Percentiles rank a stretch among this genome's conserved stretches.
Conservation (phyloP, 2,797 vertebrate genomes). For the Garrulus glandarius region DNA sequence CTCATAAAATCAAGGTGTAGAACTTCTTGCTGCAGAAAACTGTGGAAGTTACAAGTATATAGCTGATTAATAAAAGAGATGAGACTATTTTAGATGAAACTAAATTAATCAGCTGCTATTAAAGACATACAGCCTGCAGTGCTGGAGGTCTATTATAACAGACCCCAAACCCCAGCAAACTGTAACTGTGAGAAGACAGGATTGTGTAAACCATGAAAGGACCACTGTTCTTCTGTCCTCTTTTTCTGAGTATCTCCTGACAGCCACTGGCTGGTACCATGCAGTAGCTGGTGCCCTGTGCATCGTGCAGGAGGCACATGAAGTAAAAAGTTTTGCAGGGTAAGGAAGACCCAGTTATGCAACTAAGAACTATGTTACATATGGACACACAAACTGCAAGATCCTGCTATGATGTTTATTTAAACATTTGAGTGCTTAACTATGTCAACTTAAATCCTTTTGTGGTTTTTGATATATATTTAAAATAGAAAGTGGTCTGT, state of each 20-base stretch:
- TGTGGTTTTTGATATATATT: not conserved
- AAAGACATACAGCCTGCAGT: not conserved
- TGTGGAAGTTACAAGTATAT: not conserved
- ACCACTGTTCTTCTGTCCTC: rapidly evolving
- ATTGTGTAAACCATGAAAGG: not conserved
- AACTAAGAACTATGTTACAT: not conserved
- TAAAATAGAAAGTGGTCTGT: not conserved
- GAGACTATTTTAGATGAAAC: not conserved
- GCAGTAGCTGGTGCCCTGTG: not conserved
- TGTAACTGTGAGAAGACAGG: not conserved
- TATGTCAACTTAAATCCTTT: not conserved
- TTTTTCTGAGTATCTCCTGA: not conserved
- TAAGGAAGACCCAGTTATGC: rapidly evolving
- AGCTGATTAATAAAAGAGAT: not conserved
- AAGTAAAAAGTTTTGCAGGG: not conserved
- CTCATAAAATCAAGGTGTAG: not conserved
- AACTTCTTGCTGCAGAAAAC: not conserved
- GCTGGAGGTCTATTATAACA: not conserved
- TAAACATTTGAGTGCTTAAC: not conserved
- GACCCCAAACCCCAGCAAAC: not conserved
- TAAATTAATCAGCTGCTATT: not conserved
- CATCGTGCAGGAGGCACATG: not conserved
- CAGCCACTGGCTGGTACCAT: not conserved
- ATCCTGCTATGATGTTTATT: not conserved
- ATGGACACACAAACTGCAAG: not conserved